Evolutionary conservation across 2,888 invertebrate genomes (phyloP).

Genomic region (Callyntrura sp.): DNA sequence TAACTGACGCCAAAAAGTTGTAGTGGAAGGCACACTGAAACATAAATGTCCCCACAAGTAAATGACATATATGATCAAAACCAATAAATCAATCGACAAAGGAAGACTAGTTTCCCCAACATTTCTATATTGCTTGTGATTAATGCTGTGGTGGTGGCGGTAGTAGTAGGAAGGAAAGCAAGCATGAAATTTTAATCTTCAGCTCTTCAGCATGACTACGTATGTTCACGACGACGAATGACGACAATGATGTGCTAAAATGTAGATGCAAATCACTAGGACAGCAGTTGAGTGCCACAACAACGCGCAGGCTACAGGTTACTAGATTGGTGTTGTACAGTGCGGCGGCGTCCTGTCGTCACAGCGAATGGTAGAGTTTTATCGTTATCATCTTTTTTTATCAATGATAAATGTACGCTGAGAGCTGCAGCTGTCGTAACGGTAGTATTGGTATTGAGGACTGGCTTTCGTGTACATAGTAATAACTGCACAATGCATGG

Average conservation of each 20-base stretch:
- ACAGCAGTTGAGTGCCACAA: not conserved
- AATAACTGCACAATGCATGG: not conserved
- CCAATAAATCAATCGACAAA: slow-evolving; percentile 42
- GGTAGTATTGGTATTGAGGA: slow-evolving; percentile 56
- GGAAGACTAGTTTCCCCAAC: slow-evolving; percentile 2
- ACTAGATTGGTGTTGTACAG: slow-evolving; percentile 12
- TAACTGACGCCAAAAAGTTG: slow-evolving; percentile 33
- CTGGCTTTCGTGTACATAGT: not conserved
- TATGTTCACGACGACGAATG: not conserved
- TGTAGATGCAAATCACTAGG: not conserved
- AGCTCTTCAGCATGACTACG: slow-evolving; percentile 25
- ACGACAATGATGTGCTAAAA: slow-evolving; percentile 4
- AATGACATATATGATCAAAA: slow-evolving; percentile 43
- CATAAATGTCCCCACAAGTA: slow-evolving; percentile 31
- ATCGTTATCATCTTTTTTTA: slow-evolving; percentile 44
- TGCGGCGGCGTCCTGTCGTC: slow-evolving; percentile 14
- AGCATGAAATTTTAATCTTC: slow-evolving; percentile 27
- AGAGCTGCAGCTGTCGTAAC: slow-evolving; percentile 54
- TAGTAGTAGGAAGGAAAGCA: not conserved
- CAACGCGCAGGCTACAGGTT: slow-evolving; percentile 24
- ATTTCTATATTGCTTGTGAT: not conserved
- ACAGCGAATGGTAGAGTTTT: slow-evolving; percentile 22
- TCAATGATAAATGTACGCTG: slow-evolving; percentile 14
- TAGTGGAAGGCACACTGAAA: not conserved
- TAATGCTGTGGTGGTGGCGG: too few species aligned